Base-by-base conservation (phyloP, 2,797 vertebrate species). In the Lindbergichthys nudifrons region DNA sequence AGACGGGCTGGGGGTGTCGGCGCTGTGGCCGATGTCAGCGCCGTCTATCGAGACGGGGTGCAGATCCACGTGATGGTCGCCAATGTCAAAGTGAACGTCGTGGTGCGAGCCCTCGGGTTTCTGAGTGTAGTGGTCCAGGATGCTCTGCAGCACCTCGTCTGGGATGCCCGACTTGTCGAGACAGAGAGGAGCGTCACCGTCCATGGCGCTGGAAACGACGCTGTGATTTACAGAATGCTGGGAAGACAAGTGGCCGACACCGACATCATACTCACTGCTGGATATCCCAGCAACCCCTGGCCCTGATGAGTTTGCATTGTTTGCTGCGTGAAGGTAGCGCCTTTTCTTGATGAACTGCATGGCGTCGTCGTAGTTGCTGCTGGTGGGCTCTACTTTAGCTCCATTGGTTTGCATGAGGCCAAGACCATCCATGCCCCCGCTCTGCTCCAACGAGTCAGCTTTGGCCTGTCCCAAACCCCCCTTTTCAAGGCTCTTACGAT, bases 321-420 rank as follows among this genome's bases (percentile, higher is more conserved):
- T 96, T 56, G 96, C 94, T 60, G 96, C 93, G n/a, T 97, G 95
- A 73, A 99, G 90, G 89, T 99, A 99, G 84, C 98, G 96, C 76
- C 97, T 95, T 84, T 99, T 99, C 95, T 99, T 99, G 64, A 99
- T 92, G 85, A 99, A 99, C 92, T 99, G 98, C 97, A 99, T 97
- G 94, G 98, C 98, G 65, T 99, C 97, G 16, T 98, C 97, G 0
- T 99, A 99, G 92, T 96, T 98, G 92, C 95, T 96, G 95, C 93
- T 96, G 85, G 94, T 92, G 12, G 93, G 94, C 80, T 94, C 95
- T 6, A 92, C 93, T 88, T 98, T 99, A 74, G 93, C 90, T 60
- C 92, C 92, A 42, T 95, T 89, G 72, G 92, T 92, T 83, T 96
- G 96, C 86, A 98, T 95, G 81, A 98, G 96, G 65, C 94, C 92